Percentiles rank a stretch among this genome's conserved stretches.
These are phyloP conservation scores for Laterallus jamaicensis DNA, from an alignment of 2,113 vertebrate genomes.

Conservation along the genomic window DNA sequence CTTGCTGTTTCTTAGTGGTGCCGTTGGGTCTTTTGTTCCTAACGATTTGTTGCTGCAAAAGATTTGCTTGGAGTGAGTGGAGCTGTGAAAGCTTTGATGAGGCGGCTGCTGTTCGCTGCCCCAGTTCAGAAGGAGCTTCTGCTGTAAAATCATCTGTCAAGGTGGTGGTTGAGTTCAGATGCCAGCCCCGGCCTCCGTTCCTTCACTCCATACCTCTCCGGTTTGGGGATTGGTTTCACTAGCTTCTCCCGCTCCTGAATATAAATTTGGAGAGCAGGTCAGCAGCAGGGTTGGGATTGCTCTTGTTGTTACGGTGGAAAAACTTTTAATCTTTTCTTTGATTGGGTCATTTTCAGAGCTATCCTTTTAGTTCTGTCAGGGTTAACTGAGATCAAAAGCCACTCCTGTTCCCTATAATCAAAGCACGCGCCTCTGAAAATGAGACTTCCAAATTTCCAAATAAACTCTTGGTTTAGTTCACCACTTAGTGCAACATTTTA, in stretches of 20 bases:
- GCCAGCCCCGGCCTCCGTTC: background rate
- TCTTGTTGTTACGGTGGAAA: background rate
- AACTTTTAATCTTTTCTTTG: background rate
- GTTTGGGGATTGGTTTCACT: background rate
- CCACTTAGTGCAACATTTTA: background rate
- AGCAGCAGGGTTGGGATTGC: background rate
- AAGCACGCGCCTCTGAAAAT: background rate
- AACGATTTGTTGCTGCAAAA: background rate
- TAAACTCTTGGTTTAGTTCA: background rate
- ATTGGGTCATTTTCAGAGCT: background rate
- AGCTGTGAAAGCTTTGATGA: background rate
- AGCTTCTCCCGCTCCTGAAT: background rate
- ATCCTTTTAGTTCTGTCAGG: background rate
- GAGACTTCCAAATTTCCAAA: background rate
- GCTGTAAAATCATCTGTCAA: background rate
- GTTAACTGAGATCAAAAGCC: background rate
- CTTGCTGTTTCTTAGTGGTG: background rate
- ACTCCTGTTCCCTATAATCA: background rate
- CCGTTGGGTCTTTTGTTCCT: background rate
- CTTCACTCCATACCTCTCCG: rapidly evolving
- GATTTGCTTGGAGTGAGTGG: background rate
- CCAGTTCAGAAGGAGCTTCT: background rate
- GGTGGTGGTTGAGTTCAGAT: background rate
- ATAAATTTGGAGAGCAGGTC: background rate
- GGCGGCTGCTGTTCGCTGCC: background rate